Base-by-base conservation (phyloP, 2,113 vertebrate species). In the Pelobates fuscus region DNA sequence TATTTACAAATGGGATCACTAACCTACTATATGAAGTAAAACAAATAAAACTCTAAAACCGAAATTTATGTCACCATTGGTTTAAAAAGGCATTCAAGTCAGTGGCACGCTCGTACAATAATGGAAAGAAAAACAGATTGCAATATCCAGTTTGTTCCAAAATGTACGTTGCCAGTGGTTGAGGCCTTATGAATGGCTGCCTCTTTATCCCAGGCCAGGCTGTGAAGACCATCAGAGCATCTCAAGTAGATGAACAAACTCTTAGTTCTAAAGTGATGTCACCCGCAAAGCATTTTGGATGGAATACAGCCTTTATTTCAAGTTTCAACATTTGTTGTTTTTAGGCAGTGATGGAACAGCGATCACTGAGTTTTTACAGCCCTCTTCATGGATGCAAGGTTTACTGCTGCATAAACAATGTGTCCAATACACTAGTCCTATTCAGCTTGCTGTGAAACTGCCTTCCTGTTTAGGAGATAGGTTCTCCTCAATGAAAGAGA, bases 271-370 rank as follows among this genome's bases (percentile, higher is more conserved):
- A 58, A 37, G 58, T 70, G 67, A 70, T 70, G 67, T 70, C 67
- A 70, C 67, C 67, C 52, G 23, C 5, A 58, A 58, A 70, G 21
- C 52, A 70, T 70, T 52, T 68, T 68, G 66, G 44, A 60, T 60
- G 58, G 1, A 32, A 68, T 43, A 54, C 49, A 55, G 67, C 37
- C 41, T 66, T 43, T 69, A 69, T 69, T 69, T 54, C 67, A 69
- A 20, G 15, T 69, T 69, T 54, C 67, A 69, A 20, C 18, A 32
- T 32, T 23, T 46, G 63, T 46, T 66, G 67, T 69, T 20, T 69
- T 69, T 55, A 55, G 27, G 46, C 49, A 57, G 46, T 32, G 27
- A 55, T 69, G 67, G 67, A 69, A 69, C 46, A 69, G 52, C 14
- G 49, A 54, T 54, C 67, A 57, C 46, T 5, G 21, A 5, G 26